Evolutionary conservation across 2,113 vertebrate genomes (phyloP), one percentile per base, ranked within the genome.

Genomic region (Phrynosoma platyrhinos): DNA sequence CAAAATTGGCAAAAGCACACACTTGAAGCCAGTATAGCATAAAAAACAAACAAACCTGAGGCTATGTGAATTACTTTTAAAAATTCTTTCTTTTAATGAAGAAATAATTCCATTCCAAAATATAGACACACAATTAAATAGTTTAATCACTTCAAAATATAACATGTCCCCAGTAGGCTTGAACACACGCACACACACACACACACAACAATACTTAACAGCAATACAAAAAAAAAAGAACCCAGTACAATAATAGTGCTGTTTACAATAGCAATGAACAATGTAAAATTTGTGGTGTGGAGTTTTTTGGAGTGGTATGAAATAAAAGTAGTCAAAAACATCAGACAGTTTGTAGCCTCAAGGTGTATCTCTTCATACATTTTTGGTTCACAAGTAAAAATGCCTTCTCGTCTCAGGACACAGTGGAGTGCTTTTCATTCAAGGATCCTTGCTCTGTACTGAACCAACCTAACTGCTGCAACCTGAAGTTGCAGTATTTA

Each of bases 91-190:
- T 97, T 97, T 98, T 97, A 98, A 97, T 98, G 97, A 98, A 97
- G 97, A 98, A 98, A 98, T 97, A 97, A 98, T 97, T 97, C 94
- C 97, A 98, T 97, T 97, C 97, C 97, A 98, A 97, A 97, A 97
- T 97, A 98, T 97, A 98, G 97, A 98, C 97, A 97, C 97, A 98
- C 97, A 97, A 96, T 98, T 98, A 98, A 98, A 97, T 97, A 98
- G 97, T 97, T 98, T 97, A 97, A 97, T 97, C 97, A 98, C 97
- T 97, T 97, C 96, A 98, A 98, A 98, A 98, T 97, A 97, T 97
- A 97, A 98, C 97, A 97, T 97, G 97, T 98, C 96, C 97, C 97
- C 97, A 97, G 95, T 96, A 97, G 96, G 96, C 97, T 97, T 95
- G 95, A 97, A 96, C 93, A 92, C 92, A 94, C 95, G 92, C 93